Conservation (phyloP, 2,113 vertebrate species). For the Okapia johnstoni region DNA sequence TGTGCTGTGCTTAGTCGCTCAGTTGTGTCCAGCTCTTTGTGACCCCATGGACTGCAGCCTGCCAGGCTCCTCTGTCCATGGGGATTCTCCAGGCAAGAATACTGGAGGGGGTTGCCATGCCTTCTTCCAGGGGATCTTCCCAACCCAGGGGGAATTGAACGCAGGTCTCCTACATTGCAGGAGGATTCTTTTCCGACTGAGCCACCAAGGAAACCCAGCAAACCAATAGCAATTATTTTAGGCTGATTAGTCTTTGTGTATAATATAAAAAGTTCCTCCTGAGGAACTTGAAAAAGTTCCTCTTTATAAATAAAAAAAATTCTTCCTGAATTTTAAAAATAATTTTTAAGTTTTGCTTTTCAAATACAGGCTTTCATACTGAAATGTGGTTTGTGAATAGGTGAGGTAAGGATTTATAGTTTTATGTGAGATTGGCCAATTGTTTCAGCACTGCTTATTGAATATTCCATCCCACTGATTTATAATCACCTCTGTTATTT, state of each 20-base stretch:
- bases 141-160: neutral
- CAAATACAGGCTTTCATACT: neutral
- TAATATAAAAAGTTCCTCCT: neutral
- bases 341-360: neutral
- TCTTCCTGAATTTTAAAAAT: neutral
- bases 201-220: neutral
- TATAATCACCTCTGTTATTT: neutral
- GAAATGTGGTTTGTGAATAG: neutral
- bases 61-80: neutral
- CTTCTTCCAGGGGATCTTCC: neutral
- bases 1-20: neutral
- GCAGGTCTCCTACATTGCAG: neutral
- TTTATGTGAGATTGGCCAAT: neutral
- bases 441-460: neutral
- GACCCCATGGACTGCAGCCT: neutral
- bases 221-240: neutral
- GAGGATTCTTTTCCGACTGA: neutral
- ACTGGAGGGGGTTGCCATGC: neutral
- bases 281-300: neutral
- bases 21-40: neutral
- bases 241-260: neutral
- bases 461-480: neutral
- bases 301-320: neutral
- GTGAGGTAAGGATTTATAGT: neutral
- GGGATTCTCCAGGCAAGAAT: neutral